Evolutionary conservation across 37 sponge, comb jelly and placozoan species (phyloP).

Genomic region (Mnemiopsis leidyi): DNA sequence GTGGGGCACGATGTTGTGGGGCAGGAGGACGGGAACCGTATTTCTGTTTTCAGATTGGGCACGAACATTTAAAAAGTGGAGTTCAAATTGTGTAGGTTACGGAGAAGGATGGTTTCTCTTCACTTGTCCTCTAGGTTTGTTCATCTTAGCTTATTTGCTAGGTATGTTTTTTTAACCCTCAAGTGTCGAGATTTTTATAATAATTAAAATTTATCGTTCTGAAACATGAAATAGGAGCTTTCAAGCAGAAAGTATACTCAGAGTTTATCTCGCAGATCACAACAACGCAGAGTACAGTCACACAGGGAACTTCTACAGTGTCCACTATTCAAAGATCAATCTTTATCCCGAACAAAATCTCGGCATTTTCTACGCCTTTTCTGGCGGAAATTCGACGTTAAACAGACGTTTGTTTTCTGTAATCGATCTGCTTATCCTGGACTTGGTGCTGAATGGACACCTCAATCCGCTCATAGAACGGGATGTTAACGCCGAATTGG

Average conservation of each 20-base stretch:
- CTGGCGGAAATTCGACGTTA: background rate
- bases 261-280: no score
- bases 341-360: background rate
- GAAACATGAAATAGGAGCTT: no score
- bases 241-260: no score
- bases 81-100: constrained; percentile 11
- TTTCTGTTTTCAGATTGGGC: background rate
- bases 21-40: no score
- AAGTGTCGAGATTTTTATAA: no score
- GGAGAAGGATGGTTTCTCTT: constrained; percentile 31
- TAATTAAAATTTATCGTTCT: no score
- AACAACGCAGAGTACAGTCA: background rate
- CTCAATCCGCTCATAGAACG: background rate
- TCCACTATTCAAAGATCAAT: constrained; percentile 9
- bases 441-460: background rate
- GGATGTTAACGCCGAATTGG: background rate
- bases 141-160: background rate
- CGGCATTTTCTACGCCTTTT: constrained; percentile 30
- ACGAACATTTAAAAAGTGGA: background rate
- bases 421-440: background rate
- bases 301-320: background rate
- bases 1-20: no score
- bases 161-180: constrained; percentile 5
- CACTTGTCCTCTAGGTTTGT: background rate
- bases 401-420: background rate